Evolutionary conservation across 1,140 invertebrate species (phyloP).

Genomic region (Helicorthomorpha holstii): DNA sequence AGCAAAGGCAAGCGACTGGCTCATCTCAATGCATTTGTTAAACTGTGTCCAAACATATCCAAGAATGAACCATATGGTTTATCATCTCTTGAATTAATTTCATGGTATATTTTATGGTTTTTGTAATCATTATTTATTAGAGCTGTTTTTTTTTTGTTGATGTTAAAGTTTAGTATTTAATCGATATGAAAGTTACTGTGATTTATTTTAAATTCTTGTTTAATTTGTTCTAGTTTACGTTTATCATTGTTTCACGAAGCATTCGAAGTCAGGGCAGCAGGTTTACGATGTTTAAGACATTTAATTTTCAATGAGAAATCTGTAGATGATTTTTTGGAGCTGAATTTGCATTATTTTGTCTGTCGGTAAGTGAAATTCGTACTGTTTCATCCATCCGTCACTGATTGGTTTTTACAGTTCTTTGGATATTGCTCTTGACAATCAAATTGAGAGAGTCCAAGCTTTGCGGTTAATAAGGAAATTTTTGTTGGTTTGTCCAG

Average conservation of each 20-base stretch:
- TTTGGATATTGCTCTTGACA: slow-evolving; percentile 61
- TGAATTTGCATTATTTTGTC: slow-evolving; percentile 65
- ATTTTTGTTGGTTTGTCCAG: slow-evolving; percentile 44
- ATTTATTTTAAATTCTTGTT: no score
- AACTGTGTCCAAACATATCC: slow-evolving; percentile 47
- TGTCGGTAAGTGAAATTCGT: slow-evolving; percentile 35
- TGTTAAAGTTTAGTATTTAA: no score
- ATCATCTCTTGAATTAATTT: slow-evolving; percentile 54
- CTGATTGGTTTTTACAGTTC: slow-evolving; percentile 20
- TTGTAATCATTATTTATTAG: slow-evolving; percentile 6
- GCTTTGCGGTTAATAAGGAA: slow-evolving; percentile 63
- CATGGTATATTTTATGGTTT: slow-evolving; percentile 43
- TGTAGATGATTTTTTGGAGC: slow-evolving; percentile 51
- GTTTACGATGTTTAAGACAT: slow-evolving; percentile 66
- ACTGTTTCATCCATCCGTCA: slow-evolving; percentile 15
- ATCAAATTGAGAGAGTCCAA: slow-evolving; percentile 77
- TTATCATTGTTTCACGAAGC: slow-evolving; percentile 65
- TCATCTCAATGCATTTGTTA: slow-evolving; percentile 65
- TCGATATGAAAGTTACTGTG: no score
- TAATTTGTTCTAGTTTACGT: slow-evolving; percentile 65
- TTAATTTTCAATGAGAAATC: slow-evolving; percentile 56
- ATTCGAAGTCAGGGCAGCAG: slow-evolving; percentile 71
- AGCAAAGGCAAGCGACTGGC: slow-evolving; percentile 49
- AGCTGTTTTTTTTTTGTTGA: no score
- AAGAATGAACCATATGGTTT: slow-evolving; percentile 42